Evolutionary conservation across 2,888 invertebrate genomes (phyloP).

Genomic region (Myopa testacea): DNA sequence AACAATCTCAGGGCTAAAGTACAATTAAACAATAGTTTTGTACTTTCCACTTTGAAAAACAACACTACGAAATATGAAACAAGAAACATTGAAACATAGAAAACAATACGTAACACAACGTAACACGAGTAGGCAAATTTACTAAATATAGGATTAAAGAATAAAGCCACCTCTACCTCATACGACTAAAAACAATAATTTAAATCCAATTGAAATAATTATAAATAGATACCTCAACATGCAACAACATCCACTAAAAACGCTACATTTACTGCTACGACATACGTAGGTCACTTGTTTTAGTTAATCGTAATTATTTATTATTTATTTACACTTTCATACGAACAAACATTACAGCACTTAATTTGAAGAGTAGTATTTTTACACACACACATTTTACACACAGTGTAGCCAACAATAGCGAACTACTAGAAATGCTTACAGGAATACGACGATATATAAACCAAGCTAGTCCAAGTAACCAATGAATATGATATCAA

Average conservation of each 20-base stretch:
- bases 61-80: conserved; percentile 32
- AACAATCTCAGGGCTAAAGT: conserved; percentile 69
- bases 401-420: too few species aligned
- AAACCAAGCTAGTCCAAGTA: conserved; percentile 16
- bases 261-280: too few species aligned
- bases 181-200: conserved; percentile 46
- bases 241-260: background rate
- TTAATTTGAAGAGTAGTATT: too few species aligned
- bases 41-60: conserved; percentile 41
- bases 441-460: background rate
- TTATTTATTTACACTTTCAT: too few species aligned
- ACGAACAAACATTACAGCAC: too few species aligned
- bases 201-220: conserved; percentile 29
- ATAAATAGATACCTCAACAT: conserved; percentile 28
- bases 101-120: conserved; percentile 41
- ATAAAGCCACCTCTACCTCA: conserved; percentile 50
- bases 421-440: background rate
- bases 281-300: too few species aligned
- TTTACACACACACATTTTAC: too few species aligned
- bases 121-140: conserved; percentile 35
- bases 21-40: conserved; percentile 60
- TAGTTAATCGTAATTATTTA: conserved; percentile 5
- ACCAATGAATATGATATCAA: background rate
- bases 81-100: conserved; percentile 27
- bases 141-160: conserved; percentile 17